Base-by-base conservation (phyloP, 2,113 vertebrate species). In the Microtus richardsoni region DNA sequence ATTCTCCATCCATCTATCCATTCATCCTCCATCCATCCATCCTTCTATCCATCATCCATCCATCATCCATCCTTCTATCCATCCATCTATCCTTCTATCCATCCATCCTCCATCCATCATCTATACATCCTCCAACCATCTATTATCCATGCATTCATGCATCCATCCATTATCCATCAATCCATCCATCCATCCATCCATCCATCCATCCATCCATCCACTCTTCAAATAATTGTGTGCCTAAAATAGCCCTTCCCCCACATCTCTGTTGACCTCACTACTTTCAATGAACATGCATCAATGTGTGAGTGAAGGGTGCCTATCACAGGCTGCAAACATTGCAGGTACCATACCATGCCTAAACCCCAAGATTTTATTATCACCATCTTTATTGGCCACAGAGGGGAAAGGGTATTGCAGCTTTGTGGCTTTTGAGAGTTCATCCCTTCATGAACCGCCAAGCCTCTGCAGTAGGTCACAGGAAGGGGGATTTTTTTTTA, bases 341-440 rank as follows among this genome's bases (percentile, higher is more conserved):
- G 95, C 93, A 95, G 94, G 94, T 89, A 73, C 54, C 90, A 60
- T 0, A 41, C 95, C 93, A 91, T 97, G 97, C 96, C 83, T 96
- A 93, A 97, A 96, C 91, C 91, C 95, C 70, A 89, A 91, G 95
- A 97, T 97, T 98, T 98, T 97, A 98, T 97, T 96, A 97, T 94
- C 98, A 87, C 96, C 86, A 39, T 94, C 95, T 98, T 98, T 95
- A 98, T 89, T 3, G 95, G 91, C 93, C 80, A 96, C 97, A 92
- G 94, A 97, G 98, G 98, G 97, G 98, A 98, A 98, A 93, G 86
- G 87, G 95, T 97, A 96, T 95, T 64, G 75, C 52, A 98, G 98
- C 97, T 98, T 83, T 97, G 98, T 0, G n/a, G 97, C 97, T 98
- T 98, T 86, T 74, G 94, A 96, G 95, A 93, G 91, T 91, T 89